Evolutionary conservation across 1,140 invertebrate genomes (phyloP).

Genomic region (Heliothis subflexa): DNA sequence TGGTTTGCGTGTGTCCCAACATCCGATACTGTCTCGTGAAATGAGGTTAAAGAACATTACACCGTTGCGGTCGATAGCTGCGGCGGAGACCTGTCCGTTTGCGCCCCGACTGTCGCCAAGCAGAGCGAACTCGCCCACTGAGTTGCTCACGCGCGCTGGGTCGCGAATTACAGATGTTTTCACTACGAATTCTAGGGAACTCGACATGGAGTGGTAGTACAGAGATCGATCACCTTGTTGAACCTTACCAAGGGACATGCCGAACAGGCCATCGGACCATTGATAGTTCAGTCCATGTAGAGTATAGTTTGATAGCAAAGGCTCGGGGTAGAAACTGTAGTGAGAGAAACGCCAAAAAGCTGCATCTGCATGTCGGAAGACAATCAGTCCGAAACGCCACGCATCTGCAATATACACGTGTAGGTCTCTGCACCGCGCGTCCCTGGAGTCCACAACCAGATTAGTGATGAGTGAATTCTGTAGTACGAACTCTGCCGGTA

Average conservation of each 20-base stretch:
- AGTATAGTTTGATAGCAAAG: slow-evolving; percentile 89
- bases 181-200: slow-evolving; percentile 91
- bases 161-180: slow-evolving; percentile 89
- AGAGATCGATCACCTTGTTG: slow-evolving; percentile 88
- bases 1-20: slow-evolving; percentile 92
- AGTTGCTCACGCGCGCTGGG: slow-evolving; percentile 86
- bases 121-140: slow-evolving; percentile 88
- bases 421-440: slow-evolving; percentile 89
- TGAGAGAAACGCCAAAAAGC: slow-evolving; percentile 91
- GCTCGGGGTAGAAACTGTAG: slow-evolving; percentile 92
- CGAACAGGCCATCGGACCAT: slow-evolving; percentile 94
- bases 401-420: slow-evolving; percentile 92
- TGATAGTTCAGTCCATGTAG: slow-evolving; percentile 91
- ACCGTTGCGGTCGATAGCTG: slow-evolving; percentile 90
- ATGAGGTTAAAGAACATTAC: slow-evolving; percentile 93
- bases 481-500: slow-evolving; percentile 89
- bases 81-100: slow-evolving; percentile 90
- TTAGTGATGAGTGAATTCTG: slow-evolving; percentile 92
- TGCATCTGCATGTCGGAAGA: slow-evolving; percentile 89
- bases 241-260: slow-evolving; percentile 89
- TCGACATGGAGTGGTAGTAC: slow-evolving; percentile 93
- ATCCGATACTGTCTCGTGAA: slow-evolving; percentile 91
- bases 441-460: slow-evolving; percentile 90
- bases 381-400: slow-evolving; percentile 91
- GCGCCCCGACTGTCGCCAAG: slow-evolving; percentile 88